These are phyloP conservation scores for Sciaenops ocellatus DNA, from an alignment of 2,797 vertebrate genomes.

Conservation along the genomic window DNA sequence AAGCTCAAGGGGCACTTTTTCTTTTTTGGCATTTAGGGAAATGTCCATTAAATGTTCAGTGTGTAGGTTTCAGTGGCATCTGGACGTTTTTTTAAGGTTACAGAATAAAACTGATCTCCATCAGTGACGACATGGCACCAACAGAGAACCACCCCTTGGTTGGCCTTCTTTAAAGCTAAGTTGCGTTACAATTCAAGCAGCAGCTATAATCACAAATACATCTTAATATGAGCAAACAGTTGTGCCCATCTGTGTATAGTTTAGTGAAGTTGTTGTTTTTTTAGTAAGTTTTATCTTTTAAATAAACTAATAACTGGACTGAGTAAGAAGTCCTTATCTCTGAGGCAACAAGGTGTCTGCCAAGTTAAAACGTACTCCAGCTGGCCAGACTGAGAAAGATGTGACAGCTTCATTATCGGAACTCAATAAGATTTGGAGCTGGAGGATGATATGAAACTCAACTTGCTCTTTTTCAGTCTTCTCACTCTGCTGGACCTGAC, in stretches of 20 bases:
- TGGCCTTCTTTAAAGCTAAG: no score
- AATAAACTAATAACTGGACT: conserved; percentile 13
- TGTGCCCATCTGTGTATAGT: neutral
- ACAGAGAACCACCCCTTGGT: neutral
- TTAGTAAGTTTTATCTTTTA: conserved; percentile 2
- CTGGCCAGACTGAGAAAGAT: conserved; percentile 23
- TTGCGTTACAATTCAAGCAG: neutral
- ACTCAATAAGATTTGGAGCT: conserved; percentile 52
- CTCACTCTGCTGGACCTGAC: conserved; percentile 48
- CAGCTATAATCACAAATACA: no score
- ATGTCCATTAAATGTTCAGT: no score
- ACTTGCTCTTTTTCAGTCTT: conserved; percentile 34
- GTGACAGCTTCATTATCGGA: conserved; percentile 66
- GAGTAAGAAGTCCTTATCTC: conserved; percentile 44
- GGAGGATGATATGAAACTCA: conserved; percentile 48
- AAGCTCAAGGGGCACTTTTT: no score
- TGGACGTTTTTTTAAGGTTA: neutral
- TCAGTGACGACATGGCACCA: neutral
- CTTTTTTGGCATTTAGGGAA: no score
- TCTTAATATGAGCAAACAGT: no score
- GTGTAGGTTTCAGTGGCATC: no score
- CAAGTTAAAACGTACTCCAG: conserved; percentile 42
- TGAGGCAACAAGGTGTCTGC: conserved; percentile 40
- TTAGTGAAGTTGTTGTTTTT: neutral
- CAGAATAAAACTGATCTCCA: neutral